These are phyloP conservation scores for Luperina nickerlii DNA, from an alignment of 2,888 invertebrate species.

Conservation along the genomic window DNA sequence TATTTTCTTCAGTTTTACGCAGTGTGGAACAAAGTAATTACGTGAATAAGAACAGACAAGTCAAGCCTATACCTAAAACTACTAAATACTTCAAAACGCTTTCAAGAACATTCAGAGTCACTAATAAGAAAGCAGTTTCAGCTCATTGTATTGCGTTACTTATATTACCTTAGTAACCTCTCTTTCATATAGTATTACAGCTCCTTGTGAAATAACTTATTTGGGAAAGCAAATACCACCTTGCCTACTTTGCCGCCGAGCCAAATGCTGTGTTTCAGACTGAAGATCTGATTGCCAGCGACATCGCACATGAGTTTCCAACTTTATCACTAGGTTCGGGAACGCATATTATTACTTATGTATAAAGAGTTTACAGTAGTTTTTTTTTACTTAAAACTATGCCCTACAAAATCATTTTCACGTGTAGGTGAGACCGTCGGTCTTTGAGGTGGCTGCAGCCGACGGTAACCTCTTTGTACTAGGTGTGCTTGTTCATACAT, in stretches of 20 bases:
- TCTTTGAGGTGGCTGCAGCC: background rate
- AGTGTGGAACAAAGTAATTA: background rate
- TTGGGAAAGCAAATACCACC: background rate
- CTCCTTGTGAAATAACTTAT: background rate
- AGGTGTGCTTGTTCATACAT: background rate
- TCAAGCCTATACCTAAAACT: background rate
- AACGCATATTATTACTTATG: background rate
- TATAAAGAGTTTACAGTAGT: background rate
- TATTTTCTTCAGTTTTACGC: background rate
- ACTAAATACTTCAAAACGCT: background rate
- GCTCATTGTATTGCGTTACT: slow-evolving; percentile 3
- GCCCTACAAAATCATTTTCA: background rate
- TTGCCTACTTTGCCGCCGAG: background rate
- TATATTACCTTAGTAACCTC: background rate
- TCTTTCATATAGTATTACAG: background rate
- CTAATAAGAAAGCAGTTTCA: background rate
- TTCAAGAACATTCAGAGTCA: background rate
- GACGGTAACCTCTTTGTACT: background rate
- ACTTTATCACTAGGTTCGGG: background rate
- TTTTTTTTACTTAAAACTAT: background rate
- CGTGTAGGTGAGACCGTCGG: no score
- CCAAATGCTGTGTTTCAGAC: background rate
- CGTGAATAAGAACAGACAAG: background rate
- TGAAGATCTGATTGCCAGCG: background rate
- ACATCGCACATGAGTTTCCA: background rate